Conservation (phyloP, 2,113 vertebrate species). For the Chloropsis hardwickii region DNA sequence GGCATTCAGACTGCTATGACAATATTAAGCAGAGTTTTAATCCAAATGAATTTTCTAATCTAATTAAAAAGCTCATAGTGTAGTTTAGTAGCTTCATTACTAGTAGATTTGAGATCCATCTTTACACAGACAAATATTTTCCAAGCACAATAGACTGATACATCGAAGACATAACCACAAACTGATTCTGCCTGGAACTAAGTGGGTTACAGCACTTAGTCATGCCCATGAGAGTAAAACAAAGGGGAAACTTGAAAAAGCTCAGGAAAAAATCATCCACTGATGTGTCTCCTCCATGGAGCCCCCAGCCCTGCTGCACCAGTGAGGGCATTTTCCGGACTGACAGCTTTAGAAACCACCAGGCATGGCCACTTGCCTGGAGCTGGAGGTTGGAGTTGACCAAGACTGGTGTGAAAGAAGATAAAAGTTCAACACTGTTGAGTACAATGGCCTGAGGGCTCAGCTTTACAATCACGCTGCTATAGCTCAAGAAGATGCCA, state of each 20-base stretch:
- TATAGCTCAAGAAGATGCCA: conserved; percentile 1
- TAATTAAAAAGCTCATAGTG: conserved; percentile 44
- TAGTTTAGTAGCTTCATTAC: conserved; percentile 36
- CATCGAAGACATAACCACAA: background rate
- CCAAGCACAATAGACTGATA: background rate
- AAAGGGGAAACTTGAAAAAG: background rate
- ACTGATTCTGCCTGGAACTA: conserved; percentile 42
- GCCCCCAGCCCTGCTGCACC: background rate
- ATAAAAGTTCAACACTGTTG: background rate
- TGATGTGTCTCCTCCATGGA: background rate
- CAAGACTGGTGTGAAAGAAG: background rate
- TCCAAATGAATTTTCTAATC: conserved; percentile 56
- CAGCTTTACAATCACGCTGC: background rate
- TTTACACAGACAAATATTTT: conserved; percentile 15
- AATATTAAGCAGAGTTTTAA: conserved; percentile 44
- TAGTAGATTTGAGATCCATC: background rate
- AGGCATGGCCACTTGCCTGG: background rate
- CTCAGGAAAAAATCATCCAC: background rate
- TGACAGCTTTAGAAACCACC: background rate
- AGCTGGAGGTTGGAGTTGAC: background rate
- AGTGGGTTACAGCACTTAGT: conserved; percentile 9
- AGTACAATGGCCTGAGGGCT: background rate
- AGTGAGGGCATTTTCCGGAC: background rate
- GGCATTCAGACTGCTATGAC: conserved; percentile 27
- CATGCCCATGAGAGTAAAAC: background rate